Conservation (phyloP, 2,888 invertebrate species). For the Graphium colonna region DNA sequence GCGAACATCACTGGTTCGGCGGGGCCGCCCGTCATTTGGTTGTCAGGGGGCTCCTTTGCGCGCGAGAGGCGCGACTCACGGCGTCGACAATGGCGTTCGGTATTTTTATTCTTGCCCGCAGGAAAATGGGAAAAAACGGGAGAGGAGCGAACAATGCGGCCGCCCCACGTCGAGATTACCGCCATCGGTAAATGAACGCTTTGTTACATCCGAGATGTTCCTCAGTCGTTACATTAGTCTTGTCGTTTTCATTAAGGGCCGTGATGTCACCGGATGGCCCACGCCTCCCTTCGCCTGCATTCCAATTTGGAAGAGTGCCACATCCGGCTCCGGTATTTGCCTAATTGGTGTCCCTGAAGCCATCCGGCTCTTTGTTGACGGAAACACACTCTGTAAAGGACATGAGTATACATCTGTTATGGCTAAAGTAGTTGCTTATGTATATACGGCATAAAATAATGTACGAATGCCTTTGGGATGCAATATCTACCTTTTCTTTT, state of each 20-base stretch:
- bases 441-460: too few relatives aligned
- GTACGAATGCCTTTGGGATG: too few relatives aligned
- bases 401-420: too few relatives aligned
- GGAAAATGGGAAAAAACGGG: constrained; percentile 61
- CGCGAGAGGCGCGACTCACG: constrained; percentile 68
- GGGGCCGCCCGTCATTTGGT: constrained; percentile 66
- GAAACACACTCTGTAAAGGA: too few relatives aligned
- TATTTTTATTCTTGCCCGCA: constrained; percentile 72
- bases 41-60: constrained; percentile 73
- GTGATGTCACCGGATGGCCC: constrained; percentile 37
- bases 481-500: too few relatives aligned
- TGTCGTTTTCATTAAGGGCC: constrained; percentile 67
- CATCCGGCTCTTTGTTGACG: too few relatives aligned
- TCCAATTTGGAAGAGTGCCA: constrained; percentile 49
- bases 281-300: constrained; percentile 34
- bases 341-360: not conserved
- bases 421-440: too few relatives aligned
- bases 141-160: constrained; percentile 74
- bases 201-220: constrained; percentile 72
- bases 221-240: constrained; percentile 72
- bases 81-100: constrained; percentile 75
- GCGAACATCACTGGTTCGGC: too few relatives aligned
- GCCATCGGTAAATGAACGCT: constrained; percentile 79
- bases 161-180: constrained; percentile 77
- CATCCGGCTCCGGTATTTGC: constrained; percentile 9